Conservation (phyloP, 2,888 invertebrate genomes). For the Hipparchia sbordonii region DNA sequence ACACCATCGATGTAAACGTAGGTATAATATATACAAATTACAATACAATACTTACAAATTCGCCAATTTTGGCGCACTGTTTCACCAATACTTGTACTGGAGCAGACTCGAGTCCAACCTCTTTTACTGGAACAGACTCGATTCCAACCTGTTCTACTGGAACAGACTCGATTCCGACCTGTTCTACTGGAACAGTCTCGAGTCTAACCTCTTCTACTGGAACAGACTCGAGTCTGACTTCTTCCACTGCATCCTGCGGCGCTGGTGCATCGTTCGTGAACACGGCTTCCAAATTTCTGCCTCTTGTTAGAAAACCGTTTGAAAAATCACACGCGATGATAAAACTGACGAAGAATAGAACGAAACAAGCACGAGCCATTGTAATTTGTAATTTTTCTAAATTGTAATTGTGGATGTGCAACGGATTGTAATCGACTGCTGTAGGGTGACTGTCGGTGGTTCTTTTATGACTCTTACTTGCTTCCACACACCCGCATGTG, state of each 20-base stretch:
- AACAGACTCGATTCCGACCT: too few relatives aligned
- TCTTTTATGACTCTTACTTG: slow-evolving; percentile 31
- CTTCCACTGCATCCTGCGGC: slow-evolving; percentile 40
- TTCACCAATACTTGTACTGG: slow-evolving; percentile 24
- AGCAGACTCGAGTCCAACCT: neutral
- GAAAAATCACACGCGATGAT: slow-evolving; percentile 45
- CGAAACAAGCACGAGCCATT: slow-evolving; percentile 50
- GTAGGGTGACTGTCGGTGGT: slow-evolving; percentile 38
- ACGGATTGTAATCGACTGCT: slow-evolving; percentile 33
- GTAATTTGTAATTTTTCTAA: slow-evolving; percentile 25
- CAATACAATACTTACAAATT: slow-evolving; percentile 64
- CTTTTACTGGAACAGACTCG: too few relatives aligned
- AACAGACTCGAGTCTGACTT: slow-evolving; percentile 35
- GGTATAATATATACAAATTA: neutral
- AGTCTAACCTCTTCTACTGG: too few relatives aligned
- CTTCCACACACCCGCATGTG: slow-evolving; percentile 34
- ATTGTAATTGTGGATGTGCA: slow-evolving; percentile 38
- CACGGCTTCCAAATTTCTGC: slow-evolving; percentile 36
- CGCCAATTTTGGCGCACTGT: slow-evolving; percentile 59
- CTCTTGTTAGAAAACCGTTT: slow-evolving; percentile 51
- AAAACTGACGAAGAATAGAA: slow-evolving; percentile 42
- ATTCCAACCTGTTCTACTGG: too few relatives aligned
- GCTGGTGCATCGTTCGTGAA: slow-evolving; percentile 42
- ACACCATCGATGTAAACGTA: too few relatives aligned
- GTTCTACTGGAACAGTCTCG: slow-evolving; percentile 20